Evolutionary conservation across 1,140 invertebrate species (phyloP).

Genomic region (Hyphantria cunea): DNA sequence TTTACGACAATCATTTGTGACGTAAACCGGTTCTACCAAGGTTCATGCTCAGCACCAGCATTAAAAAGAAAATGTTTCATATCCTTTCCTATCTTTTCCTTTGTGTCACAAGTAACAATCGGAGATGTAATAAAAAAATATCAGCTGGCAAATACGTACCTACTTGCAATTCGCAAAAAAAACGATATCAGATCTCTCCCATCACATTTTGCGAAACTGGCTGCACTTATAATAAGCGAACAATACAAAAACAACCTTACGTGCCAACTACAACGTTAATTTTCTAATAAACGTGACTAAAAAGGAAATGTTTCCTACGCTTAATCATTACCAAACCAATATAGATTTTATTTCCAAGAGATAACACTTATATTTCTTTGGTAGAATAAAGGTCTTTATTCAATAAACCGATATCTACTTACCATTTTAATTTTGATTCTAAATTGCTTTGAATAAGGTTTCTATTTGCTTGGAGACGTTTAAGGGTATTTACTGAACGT

Average conservation of each 20-base stretch:
- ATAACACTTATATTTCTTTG: no score
- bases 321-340: no score
- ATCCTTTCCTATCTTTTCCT: no score
- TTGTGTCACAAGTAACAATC: no score
- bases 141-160: no score
- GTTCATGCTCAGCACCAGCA: no score
- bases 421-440: not conserved
- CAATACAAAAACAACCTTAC: not conserved
- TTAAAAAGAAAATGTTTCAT: no score
- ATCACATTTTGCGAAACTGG: not conserved
- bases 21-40: no score
- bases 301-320: not conserved
- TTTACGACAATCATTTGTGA: no score
- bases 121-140: no score
- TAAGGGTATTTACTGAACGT: not conserved
- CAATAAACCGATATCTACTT: conserved; percentile 1
- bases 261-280: not conserved
- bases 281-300: not conserved
- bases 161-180: no score
- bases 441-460: not conserved
- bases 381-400: not conserved
- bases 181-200: conserved; percentile 11
- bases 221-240: not conserved
- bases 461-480: not conserved
- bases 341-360: no score